Percentiles rank a stretch among this genome's conserved stretches.
Conservation (phyloP, 2,888 invertebrate genomes). For the Tupiocoris notatus region DNA sequence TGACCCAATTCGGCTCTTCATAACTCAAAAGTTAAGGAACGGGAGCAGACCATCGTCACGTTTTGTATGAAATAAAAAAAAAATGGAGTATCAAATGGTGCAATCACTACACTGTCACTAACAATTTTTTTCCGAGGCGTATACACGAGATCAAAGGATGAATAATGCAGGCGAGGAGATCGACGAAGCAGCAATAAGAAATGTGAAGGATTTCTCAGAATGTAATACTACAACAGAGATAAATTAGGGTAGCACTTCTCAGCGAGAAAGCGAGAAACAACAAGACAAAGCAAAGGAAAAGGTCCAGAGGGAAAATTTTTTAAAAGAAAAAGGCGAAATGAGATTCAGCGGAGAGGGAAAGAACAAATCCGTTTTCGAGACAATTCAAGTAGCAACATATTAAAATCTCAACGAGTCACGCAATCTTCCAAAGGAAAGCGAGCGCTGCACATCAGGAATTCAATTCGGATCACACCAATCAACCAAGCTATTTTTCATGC, state of each 20-base stretch:
- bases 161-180: neutral
- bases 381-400: slow-evolving; percentile 31
- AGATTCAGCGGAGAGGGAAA: slow-evolving; percentile 14
- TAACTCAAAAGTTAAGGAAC: no score
- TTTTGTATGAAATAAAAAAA: no score
- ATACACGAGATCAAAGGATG: neutral
- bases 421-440: neutral
- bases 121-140: no score
- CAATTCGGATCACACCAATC: slow-evolving; percentile 16
- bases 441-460: slow-evolving; percentile 21
- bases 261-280: neutral
- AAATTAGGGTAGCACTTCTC: neutral
- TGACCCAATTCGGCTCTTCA: no score
- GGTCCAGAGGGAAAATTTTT: neutral
- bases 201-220: neutral
- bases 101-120: no score
- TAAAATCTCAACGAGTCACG: slow-evolving; percentile 35
- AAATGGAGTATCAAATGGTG: no score
- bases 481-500: neutral
- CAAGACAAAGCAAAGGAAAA: neutral
- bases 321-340: neutral
- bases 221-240: neutral
- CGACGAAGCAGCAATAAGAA: neutral
- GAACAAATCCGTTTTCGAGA: slow-evolving; percentile 19
- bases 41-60: no score